A percentile compares a stretch with the other conserved stretches of the same genome.
Conservation (phyloP, 1,140 invertebrate species). For the Lerema accius region DNA sequence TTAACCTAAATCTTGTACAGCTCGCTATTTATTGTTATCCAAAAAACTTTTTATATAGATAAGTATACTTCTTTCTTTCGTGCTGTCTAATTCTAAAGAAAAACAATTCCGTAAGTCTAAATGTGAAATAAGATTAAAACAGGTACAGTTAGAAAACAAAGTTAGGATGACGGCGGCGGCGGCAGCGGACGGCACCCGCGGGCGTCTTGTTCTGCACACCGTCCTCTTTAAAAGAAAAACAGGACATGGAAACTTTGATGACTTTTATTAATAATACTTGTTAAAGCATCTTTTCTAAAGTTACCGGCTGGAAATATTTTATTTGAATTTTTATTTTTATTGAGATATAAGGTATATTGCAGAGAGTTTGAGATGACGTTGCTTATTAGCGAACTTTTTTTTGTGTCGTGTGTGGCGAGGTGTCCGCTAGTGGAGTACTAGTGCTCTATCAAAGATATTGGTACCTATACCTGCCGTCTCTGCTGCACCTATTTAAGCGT, state of each 20-base stretch:
- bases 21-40: no score
- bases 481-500: no score
- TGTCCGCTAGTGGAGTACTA: no score
- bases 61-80: not conserved
- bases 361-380: no score
- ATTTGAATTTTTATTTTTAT: no score
- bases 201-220: slow-evolving; percentile 4
- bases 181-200: not conserved
- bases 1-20: no score
- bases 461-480: no score
- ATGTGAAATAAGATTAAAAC: slow-evolving; percentile 11
- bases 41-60: no score
- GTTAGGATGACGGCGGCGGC: slow-evolving; percentile 5
- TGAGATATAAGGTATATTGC: no score
- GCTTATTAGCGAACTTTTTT: no score
- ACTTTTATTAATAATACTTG: not conserved
- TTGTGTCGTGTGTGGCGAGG: no score
- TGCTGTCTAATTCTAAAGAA: slow-evolving; percentile 15
- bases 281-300: not conserved
- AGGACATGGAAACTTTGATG: not conserved
- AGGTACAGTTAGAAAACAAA: slow-evolving; percentile 13
- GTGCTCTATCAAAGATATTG: no score
- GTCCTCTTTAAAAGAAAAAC: not conserved
- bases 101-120: slow-evolving; percentile 2
- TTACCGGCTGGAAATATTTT: slow-evolving; percentile 5